Evolutionary conservation across 2,113 vertebrate genomes (phyloP).

Genomic region (Ceratotherium simum): DNA sequence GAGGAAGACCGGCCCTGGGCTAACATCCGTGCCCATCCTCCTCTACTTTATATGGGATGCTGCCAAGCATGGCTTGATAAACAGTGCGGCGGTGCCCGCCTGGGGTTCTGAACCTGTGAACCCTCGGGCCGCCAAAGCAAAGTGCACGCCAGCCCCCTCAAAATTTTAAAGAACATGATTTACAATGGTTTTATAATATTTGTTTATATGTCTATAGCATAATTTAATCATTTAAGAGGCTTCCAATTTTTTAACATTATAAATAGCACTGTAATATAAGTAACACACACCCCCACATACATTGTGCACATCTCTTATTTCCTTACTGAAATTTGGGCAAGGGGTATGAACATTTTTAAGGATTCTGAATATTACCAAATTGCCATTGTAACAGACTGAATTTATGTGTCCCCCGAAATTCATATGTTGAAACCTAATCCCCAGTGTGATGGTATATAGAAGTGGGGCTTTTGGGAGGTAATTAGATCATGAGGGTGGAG

Average conservation of each 20-base stretch:
- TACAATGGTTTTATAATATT: not conserved
- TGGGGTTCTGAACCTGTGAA: too few species aligned
- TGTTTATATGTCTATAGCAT: not conserved
- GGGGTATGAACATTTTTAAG: slow-evolving; percentile 24
- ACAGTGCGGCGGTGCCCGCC: too few species aligned
- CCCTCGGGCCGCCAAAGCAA: too few species aligned
- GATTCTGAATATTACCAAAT: slow-evolving; percentile 6
- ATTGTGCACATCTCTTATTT: not conserved
- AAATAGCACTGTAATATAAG: slow-evolving; percentile 22
- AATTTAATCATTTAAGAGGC: slow-evolving; percentile 32
- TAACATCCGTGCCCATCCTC: too few species aligned
- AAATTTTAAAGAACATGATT: not conserved
- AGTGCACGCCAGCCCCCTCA: not conserved
- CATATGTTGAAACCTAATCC: not conserved
- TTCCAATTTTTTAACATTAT: slow-evolving; percentile 43
- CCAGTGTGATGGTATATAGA: not conserved
- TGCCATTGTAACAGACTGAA: not conserved
- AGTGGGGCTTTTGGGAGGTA: not conserved
- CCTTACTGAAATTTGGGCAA: not conserved
- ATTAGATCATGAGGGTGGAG: not conserved
- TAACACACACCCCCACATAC: not conserved
- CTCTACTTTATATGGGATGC: too few species aligned
- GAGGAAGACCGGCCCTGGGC: too few species aligned
- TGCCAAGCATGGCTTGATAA: too few species aligned
- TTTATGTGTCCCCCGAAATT: not conserved